These are phyloP conservation scores for Aviceda subcristata DNA, from an alignment of 2,113 vertebrate genomes.

Conservation along the genomic window DNA sequence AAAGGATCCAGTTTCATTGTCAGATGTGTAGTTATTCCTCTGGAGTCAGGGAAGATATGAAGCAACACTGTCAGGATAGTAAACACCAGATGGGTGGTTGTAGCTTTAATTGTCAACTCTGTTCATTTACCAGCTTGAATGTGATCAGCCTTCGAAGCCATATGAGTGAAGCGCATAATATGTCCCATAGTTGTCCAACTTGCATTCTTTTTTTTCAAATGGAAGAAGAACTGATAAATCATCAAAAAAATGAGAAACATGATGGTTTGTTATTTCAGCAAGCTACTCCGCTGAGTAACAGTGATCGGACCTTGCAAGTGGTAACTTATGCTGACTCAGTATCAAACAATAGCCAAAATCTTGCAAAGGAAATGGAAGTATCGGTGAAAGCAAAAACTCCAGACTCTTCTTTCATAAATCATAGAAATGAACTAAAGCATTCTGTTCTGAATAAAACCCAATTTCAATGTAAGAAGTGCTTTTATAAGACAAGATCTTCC, in stretches of 20 bases:
- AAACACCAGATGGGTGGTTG: constrained; percentile 48
- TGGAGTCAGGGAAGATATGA: constrained; percentile 49
- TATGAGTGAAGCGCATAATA: constrained; percentile 66
- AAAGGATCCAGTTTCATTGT: constrained; percentile 68
- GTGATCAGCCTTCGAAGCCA: constrained; percentile 54
- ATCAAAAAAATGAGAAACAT: constrained; percentile 61
- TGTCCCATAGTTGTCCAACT: constrained; percentile 53
- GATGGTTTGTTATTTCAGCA: not conserved
- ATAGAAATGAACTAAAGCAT: constrained; percentile 70
- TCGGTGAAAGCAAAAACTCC: constrained; percentile 31
- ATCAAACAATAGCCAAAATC: not conserved
- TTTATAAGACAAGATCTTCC: constrained; percentile 85
- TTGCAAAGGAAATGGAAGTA: constrained; percentile 11
- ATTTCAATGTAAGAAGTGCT: constrained; percentile 87
- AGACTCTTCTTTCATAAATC: constrained; percentile 26
- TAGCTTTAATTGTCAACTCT: constrained; percentile 64
- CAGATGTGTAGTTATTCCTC: constrained; percentile 66
- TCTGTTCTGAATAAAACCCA: constrained; percentile 73
- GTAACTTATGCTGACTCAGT: not conserved
- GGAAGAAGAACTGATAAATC: constrained; percentile 65
- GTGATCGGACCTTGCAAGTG: constrained; percentile 10
- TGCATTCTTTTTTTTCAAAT: constrained; percentile 67
- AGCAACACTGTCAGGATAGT: constrained; percentile 64
- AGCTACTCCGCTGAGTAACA: not conserved
- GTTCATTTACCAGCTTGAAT: constrained; percentile 48